Conservation (phyloP, 2,797 vertebrate species). For the Centroberyx gerrardi region DNA sequence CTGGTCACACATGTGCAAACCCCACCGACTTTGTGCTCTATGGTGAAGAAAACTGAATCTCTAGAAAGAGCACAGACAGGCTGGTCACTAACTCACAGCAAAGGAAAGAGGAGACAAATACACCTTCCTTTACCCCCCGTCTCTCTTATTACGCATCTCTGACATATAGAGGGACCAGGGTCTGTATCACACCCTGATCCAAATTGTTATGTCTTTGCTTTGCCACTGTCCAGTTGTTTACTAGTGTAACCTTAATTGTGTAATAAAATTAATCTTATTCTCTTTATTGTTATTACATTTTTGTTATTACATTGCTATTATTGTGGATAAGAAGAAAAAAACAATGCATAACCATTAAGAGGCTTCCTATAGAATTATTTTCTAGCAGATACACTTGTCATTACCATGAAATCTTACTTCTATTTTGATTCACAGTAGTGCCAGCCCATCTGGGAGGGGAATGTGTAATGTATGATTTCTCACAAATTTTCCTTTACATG, state of each 20-base stretch:
- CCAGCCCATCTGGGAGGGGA: slow-evolving; percentile 36
- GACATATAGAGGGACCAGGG: slow-evolving; percentile 18
- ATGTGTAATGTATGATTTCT: not conserved
- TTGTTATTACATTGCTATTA: no score
- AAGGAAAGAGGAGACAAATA: not conserved
- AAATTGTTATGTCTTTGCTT: no score
- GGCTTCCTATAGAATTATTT: no score
- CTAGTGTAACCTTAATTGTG: no score
- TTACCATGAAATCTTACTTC: not conserved
- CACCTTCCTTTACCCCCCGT: not conserved
- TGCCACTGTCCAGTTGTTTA: no score
- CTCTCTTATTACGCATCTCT: slow-evolving; percentile 27
- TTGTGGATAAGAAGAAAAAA: no score
- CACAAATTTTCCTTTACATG: slow-evolving; percentile 10
- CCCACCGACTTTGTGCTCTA: not conserved
- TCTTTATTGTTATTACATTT: no score
- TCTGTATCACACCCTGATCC: no score
- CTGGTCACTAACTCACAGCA: not conserved
- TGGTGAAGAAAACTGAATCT: slow-evolving; percentile 19
- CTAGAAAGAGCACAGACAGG: not conserved
- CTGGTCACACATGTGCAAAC: not conserved
- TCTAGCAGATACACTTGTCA: not conserved
- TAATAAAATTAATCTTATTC: no score
- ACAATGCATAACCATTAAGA: no score
- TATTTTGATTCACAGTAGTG: no score